Percentiles rank a stretch among this genome's conserved stretches.
phyloP scores from a whole-genome alignment of 2,888 invertebrate genomes.

The Erebia aethiops region DNA sequence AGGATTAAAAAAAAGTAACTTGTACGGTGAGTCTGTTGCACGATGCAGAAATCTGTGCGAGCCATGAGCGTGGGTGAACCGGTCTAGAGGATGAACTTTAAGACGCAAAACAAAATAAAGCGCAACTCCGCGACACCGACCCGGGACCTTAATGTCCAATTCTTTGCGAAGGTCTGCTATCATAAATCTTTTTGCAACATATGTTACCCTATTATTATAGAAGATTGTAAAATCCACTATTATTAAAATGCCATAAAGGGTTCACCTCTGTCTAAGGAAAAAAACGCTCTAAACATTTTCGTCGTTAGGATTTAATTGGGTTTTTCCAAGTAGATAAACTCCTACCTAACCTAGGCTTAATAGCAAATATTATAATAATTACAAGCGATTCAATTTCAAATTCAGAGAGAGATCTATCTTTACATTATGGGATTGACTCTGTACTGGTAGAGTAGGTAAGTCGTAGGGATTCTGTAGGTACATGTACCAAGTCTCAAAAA shows the following conservation, averaged over 20 bases:
- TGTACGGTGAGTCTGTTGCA: conserved; percentile 77
- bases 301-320: not conserved
- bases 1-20: conserved; percentile 77
- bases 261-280: not conserved
- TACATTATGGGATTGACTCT: too few relatives aligned
- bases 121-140: conserved; percentile 67
- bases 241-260: conserved; percentile 35
- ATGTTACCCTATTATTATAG: conserved; percentile 37
- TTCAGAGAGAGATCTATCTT: too few relatives aligned
- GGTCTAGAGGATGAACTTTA: conserved; percentile 82
- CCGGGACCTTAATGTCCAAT: conserved; percentile 61
- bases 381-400: not conserved
- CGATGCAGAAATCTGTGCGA: conserved; percentile 82
- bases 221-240: conserved; percentile 34
- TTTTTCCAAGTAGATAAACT: conserved; percentile 7
- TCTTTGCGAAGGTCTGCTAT: conserved; percentile 44
- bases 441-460: not conserved
- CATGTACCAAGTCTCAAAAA: not conserved
- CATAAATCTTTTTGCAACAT: conserved; percentile 36
- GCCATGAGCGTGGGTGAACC: conserved; percentile 75
- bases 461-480: not conserved
- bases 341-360: not conserved
- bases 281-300: not conserved
- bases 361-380: not conserved
- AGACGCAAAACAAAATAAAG: conserved; percentile 77